phyloP scores from a whole-genome alignment of 2,888 invertebrate genomes.

The Sarcophaga caerulescens region DNA sequence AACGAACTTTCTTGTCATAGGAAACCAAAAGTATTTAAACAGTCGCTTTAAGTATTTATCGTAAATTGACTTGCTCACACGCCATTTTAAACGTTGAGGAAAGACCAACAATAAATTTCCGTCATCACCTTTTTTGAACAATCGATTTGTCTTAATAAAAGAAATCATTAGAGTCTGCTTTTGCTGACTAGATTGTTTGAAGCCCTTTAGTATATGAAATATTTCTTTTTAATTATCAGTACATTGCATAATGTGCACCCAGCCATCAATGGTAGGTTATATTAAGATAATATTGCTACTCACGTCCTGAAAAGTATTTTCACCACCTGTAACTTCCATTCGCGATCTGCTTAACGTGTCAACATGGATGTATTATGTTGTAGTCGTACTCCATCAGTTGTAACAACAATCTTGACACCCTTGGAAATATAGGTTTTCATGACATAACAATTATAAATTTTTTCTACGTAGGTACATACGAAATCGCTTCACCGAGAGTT shows the following conservation, averaged over 20 bases:
- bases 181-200: not conserved
- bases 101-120: not conserved
- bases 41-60: slow-evolving; percentile 47
- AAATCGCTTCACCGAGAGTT: slow-evolving; percentile 59
- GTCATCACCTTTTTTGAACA: slow-evolving; percentile 2
- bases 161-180: slow-evolving; percentile 18
- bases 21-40: slow-evolving; percentile 33
- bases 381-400: slow-evolving; percentile 42
- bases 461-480: slow-evolving; percentile 58
- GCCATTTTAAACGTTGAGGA: slow-evolving; percentile 33
- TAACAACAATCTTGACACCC: slow-evolving; percentile 52
- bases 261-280: too few relatives aligned
- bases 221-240: slow-evolving; percentile 47
- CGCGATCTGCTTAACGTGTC: too few relatives aligned
- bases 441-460: slow-evolving; percentile 58
- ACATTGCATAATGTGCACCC: slow-evolving; percentile 2
- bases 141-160: slow-evolving; percentile 9
- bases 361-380: too few relatives aligned
- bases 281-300: too few relatives aligned
- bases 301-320: too few relatives aligned
- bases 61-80: slow-evolving; percentile 49
- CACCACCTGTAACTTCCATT: too few relatives aligned
- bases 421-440: slow-evolving; percentile 43
- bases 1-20: slow-evolving; percentile 30
- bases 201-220: slow-evolving; percentile 1